A percentile compares a stretch with the other conserved stretches of the same genome.
Conservation (phyloP, 2,797 vertebrate genomes). For the Mallotus villosus region DNA sequence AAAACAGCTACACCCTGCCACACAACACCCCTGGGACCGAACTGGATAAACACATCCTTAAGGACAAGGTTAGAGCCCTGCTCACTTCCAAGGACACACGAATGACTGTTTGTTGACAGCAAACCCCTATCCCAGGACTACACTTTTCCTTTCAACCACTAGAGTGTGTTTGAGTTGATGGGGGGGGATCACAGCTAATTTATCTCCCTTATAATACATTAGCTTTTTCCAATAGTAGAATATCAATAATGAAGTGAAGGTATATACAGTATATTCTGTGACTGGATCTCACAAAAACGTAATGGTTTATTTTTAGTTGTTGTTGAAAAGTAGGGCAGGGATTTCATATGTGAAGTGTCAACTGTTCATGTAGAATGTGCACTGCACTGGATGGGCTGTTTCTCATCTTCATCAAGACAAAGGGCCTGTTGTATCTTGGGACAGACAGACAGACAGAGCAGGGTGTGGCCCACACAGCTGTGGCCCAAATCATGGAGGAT, state of each 20-base stretch:
- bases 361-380: not conserved
- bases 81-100: not conserved
- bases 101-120: not conserved
- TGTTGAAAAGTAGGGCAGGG: not conserved
- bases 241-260: not conserved
- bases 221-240: not conserved
- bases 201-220: not conserved
- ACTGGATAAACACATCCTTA: constrained; percentile 13
- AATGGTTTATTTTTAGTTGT: not conserved
- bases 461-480: constrained; percentile 18
- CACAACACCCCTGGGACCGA: constrained; percentile 1
- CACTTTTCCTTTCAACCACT: not conserved
- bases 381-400: constrained; percentile 36
- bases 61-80: constrained; percentile 4
- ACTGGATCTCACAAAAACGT: not conserved
- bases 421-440: constrained; percentile 38
- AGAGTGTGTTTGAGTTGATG: not conserved
- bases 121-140: not conserved
- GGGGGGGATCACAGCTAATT: not conserved
- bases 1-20: constrained; percentile 55
- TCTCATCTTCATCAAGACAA: constrained; percentile 51
- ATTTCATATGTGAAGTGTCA: not conserved
- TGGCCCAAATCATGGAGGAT: constrained; percentile 4
- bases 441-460: constrained; percentile 4
- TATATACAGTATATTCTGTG: not conserved